Evolutionary conservation across 2,797 vertebrate species (phyloP), one percentile per base, ranked within the genome.

Genomic region (Bradypus variegatus): DNA sequence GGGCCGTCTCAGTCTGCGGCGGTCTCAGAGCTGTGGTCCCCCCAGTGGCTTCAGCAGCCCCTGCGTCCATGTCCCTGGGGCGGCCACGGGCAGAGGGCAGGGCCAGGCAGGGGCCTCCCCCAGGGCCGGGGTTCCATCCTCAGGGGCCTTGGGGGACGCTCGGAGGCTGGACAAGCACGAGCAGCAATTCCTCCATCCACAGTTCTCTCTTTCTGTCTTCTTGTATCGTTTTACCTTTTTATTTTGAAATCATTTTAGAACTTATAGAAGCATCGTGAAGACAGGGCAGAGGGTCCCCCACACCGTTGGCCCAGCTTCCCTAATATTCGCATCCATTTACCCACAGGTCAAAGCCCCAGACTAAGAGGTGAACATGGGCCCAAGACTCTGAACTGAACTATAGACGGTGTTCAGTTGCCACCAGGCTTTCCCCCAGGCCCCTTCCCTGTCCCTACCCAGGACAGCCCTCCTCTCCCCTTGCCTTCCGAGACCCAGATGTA

Each of bases 331-430:
- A 19, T 41, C 41, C 27, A 38, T n/a, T 1, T 31, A 45, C 21
- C 65, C 38, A n/a, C 1, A 45, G 70, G 2, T 15, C 86, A 41
- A 12, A 8, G 0, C n/a, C 9, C 70, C 48, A 38, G 31, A 5
- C 45, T 21, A 15, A 81, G 81, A 31, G 10, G 36, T 19, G 60
- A n/a, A 31, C 55, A 4, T 4, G 0, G 8, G 36, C 3, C 8
- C 45, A 0, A 18, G 0, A 1, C 53, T 18, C 2, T 5, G 8
- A 25, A 5, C 60, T 5, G 6, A 31, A 41, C 60, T 0, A 21
- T 0, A 11, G 50, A 19, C 67, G 10, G 12, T 2, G 3, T 33
- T 73, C 1, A 11, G 82, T 2, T 15, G 21, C 58, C 48, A 31
- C 9, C 48, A 6, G 19, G 19, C 36, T 21, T 16, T 21, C 36